Evolutionary conservation across 1,140 invertebrate genomes (phyloP), one percentile per base, ranked within the genome.

Genomic region (Drosophila tani): DNA sequence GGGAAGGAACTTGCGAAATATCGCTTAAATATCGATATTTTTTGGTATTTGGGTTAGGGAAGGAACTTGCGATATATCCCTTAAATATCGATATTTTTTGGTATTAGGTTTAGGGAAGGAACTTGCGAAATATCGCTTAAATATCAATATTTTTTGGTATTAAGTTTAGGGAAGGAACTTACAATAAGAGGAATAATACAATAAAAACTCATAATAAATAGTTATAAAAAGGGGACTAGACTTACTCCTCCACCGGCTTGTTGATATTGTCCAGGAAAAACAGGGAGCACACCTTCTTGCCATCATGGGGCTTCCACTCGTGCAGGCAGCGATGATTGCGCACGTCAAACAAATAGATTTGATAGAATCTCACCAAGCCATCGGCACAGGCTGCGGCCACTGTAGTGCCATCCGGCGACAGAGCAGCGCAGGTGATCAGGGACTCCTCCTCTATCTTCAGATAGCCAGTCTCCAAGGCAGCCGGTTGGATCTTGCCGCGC

Each of bases 261-360:
- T 96, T 96, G 82, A 98, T 96, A 93, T 99, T 97, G 93, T 99
- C 98, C 2, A 99, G 94, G 93, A 99, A 99, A 91, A 97, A 97
- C 0, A 99, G 93, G 19, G 95, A 97, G 14, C 96, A 96, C 43
- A 99, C 94, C 0, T 97, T 96, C 91, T 96, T 95, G 8, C 97
- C 97, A 69, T 95, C 95, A 92, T 99, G 98, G 2, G 98, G 98
- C 82, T 95, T 95, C 98, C 98, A 99, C 81, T 97, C 95, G 93
- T 98, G 97, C 32, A 99, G 93, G 93, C 96, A 98, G 69, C 96
- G 94, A 43, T 95, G 96, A 73, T 95, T 94, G 76, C 93, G 94
- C 38, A 95, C 94, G 77, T 94, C 94, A 93, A 95, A 95, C 66
- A 78, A 88, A 75, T 91, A 92, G 67, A 97, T 96, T 94, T 98